Evolutionary conservation across 2,888 invertebrate species (phyloP), one percentile per base, ranked within the genome.

Genomic region (Monopis laevigella): DNA sequence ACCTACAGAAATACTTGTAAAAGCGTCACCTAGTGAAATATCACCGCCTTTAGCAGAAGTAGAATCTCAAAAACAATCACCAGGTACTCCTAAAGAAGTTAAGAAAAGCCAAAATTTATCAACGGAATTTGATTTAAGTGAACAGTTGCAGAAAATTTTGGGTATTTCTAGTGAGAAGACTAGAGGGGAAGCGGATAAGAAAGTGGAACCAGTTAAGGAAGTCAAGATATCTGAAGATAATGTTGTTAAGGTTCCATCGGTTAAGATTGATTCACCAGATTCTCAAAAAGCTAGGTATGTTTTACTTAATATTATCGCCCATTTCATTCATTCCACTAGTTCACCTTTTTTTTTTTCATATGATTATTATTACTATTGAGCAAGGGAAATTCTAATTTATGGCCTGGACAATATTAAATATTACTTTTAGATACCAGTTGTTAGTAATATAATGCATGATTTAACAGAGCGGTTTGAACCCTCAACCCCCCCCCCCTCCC

Each of bases 181-280:
- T 0, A 55, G 77, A 1, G 60, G 59, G 0, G 75, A 73, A 5
- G 48, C 55, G 12, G 63, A 48, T 48, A 70, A 70, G 48, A 74
- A 73, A 48, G 54, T 48, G 34, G 81, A 81, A 26, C 59, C 62
- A 0, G 55, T 45, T 0, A 77, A 74, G 39, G 78, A 77, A 48
- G 72, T 77, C 1, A 80, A 80, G 52, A 69, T 75, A 21, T 55
- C 64, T 2, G 78, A 78, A 12, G 77, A 78, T 1, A 52, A 48
- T 44, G 43, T 49, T 1, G 49, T 56, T 0, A 63, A 55, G 42
- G 59, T 81, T 29, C 82, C 82, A 0, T 68, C 75, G 2, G 82
- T 82, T 8, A 81, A 82, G 54, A 82, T 82, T 34, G 81, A 81
- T 48, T 82, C 82, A 0, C 82, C 82, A 0, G 82, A 82, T 40